A percentile compares a stretch with the other conserved stretches of the same genome.
Conservation (phyloP, 1,140 invertebrate genomes). For the Calliphora vicina region DNA sequence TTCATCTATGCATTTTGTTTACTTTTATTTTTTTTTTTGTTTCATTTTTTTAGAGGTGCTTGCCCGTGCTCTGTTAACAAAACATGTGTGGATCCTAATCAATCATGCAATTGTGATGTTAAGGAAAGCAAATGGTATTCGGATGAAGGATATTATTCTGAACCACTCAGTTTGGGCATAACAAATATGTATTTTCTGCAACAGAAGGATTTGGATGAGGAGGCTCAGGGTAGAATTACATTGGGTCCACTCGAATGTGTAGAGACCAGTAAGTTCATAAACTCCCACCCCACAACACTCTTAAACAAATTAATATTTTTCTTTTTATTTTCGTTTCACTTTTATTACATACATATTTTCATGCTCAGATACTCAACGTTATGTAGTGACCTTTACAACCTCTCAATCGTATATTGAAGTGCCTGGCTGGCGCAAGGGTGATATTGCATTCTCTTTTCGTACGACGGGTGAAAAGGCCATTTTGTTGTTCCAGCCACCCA, state of each 20-base stretch:
- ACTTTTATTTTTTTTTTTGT: no score
- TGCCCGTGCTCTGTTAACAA: slow-evolving; percentile 75
- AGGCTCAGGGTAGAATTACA: slow-evolving; percentile 85
- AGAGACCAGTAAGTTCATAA: slow-evolving; percentile 82
- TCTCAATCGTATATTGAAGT: slow-evolving; percentile 91
- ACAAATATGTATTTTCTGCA: slow-evolving; percentile 90
- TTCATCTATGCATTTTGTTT: no score
- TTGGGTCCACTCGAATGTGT: slow-evolving; percentile 91
- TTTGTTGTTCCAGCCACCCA: slow-evolving; percentile 87
- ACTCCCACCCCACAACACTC: background rate
- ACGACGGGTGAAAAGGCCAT: slow-evolving; percentile 90
- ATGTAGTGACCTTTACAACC: slow-evolving; percentile 92
- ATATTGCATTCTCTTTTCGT: slow-evolving; percentile 90
- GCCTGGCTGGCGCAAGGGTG: slow-evolving; percentile 89
- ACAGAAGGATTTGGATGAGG: slow-evolving; percentile 80
- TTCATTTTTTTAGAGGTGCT: slow-evolving; percentile 67
- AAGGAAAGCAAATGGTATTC: slow-evolving; percentile 85
- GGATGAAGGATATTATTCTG: slow-evolving; percentile 85
- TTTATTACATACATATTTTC: slow-evolving; percentile 10
- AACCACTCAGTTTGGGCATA: slow-evolving; percentile 82
- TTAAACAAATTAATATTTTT: background rate
- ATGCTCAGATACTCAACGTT: slow-evolving; percentile 84
- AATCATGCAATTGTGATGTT: slow-evolving; percentile 87
- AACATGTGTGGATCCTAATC: slow-evolving; percentile 79
- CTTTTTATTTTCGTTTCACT: no score